Evolutionary conservation across 1,140 invertebrate genomes (phyloP), one percentile per base, ranked within the genome.

Genomic region (Anoplolepis gracilipes): DNA sequence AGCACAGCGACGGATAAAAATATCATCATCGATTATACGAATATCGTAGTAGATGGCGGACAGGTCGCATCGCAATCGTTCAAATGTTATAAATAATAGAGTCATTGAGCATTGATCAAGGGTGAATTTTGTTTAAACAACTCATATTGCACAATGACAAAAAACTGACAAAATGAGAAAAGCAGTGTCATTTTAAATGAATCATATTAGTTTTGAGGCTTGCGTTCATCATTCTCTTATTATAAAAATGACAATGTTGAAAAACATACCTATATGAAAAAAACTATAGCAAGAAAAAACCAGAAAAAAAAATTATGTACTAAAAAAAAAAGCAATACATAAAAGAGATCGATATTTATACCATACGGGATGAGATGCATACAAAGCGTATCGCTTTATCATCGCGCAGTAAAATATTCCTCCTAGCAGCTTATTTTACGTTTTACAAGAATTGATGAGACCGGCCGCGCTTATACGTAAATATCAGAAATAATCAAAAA

Each of bases 351-450:
- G 33, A 79, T 69, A 69, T 25, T 67, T 33, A 42, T 16, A 10
- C 11, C 61, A 11, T n/a, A 16, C 22, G 39, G 33, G 19, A 73
- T 59, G 13, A 4, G 30, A 42, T 30, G 33, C 64, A 30, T n/a
- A 22, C 28, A 11, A 61, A 82, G 39, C 36, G 36, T 19, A 22
- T 33, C 46, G n/a, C 39, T 72, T 61, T 59, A 57, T 7, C 13
- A 10, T 13, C 10, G 16, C 53, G 53, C 25, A 22, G 6, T 69
- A 79, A 79, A 79, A 79, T 79, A 69, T 59, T 59, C 53, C 11
- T 72, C 53, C 46, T n/a, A 22, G 19, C 25, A 33, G 69, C 65
- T 72, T 72, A 82, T 59, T 82, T 72, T 42, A 28, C 53, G 39
- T 82, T 72, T 70, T 42, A 59, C 65, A 42, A 70, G 19, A 70